phyloP scores from a whole-genome alignment of 2,888 invertebrate species.

The Apoda limacodes region DNA sequence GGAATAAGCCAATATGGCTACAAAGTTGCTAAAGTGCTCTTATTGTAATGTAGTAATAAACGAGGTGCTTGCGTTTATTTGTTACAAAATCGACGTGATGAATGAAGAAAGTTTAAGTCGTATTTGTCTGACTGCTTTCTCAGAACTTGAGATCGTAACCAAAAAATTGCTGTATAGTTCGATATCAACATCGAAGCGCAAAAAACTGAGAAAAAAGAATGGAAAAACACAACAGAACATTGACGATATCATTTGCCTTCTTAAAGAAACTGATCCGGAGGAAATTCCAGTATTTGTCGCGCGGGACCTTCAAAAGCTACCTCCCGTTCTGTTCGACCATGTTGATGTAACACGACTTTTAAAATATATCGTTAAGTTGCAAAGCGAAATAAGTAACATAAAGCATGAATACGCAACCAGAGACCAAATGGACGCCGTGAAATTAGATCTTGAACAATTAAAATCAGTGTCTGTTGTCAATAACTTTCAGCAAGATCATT shows the following conservation, averaged over 20 bases:
- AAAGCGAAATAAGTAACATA: slow-evolving; percentile 7
- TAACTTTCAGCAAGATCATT: slow-evolving; percentile 1
- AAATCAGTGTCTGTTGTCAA: slow-evolving; percentile 4
- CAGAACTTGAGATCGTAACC: too few relatives aligned
- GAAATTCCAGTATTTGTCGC: too few relatives aligned
- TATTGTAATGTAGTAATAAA: too few relatives aligned
- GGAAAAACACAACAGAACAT: slow-evolving; percentile 14
- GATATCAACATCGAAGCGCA: slow-evolving; percentile 7
- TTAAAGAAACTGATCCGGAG: too few relatives aligned
- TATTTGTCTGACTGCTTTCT: too few relatives aligned
- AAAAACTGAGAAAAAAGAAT: slow-evolving; percentile 7
- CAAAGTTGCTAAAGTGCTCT: too few relatives aligned
- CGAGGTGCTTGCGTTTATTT: too few relatives aligned
- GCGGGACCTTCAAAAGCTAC: slow-evolving; percentile 13
- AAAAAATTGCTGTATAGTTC: slow-evolving; percentile 16
- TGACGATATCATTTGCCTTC: slow-evolving; percentile 18
- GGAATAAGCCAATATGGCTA: too few relatives aligned
- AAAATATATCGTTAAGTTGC: slow-evolving; percentile 10
- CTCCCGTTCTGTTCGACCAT: slow-evolving; percentile 18
- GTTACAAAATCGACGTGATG: too few relatives aligned
- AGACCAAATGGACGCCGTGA: slow-evolving; percentile 5
- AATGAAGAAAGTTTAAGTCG: too few relatives aligned
- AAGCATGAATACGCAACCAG: slow-evolving; percentile 9
- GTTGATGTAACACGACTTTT: slow-evolving; percentile 12
- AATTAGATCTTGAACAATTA: too few relatives aligned